These are phyloP conservation scores for Saimiri boliviensis DNA, from an alignment of 2,113 vertebrate genomes.

Conservation along the genomic window DNA sequence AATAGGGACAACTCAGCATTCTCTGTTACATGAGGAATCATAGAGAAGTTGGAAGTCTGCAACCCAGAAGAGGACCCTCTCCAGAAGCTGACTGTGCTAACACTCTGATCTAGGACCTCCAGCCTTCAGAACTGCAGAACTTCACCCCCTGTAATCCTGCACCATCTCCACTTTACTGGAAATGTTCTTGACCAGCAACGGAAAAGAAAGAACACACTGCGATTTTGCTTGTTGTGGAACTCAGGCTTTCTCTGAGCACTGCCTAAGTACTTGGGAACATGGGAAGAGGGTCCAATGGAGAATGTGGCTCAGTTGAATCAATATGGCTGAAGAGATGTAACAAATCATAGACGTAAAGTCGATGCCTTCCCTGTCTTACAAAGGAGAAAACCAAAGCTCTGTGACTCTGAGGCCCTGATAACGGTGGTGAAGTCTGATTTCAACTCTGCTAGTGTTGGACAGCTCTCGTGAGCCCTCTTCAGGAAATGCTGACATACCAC, in stretches of 20 bases:
- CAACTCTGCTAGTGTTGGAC: not conserved
- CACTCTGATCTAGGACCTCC: not conserved
- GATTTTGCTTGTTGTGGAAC: constrained; percentile 90
- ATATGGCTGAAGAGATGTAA: constrained; percentile 78
- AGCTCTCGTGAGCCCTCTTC: not conserved
- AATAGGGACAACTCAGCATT: not conserved
- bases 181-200: not conserved
- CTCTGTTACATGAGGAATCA: not conserved
- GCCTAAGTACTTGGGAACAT: constrained; percentile 95
- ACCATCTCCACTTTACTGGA: not conserved
- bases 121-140: not conserved
- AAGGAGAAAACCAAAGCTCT: not conserved
- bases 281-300: constrained; percentile 92
- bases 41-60: not conserved
- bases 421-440: not conserved
- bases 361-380: not conserved
- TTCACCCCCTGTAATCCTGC: not conserved
- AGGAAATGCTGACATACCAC: not conserved
- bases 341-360: not conserved
- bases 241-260: constrained; percentile 92
- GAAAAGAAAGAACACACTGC: constrained; percentile 83
- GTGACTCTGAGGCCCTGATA: rapidly evolving
- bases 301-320: constrained; percentile 85
- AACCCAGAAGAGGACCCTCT: not conserved
- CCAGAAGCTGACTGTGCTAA: not conserved